A percentile compares a stretch with the other conserved stretches of the same genome.
These are phyloP conservation scores for Epsilonema sp. DNA, from an alignment of 2,888 invertebrate genomes.

Conservation along the genomic window DNA sequence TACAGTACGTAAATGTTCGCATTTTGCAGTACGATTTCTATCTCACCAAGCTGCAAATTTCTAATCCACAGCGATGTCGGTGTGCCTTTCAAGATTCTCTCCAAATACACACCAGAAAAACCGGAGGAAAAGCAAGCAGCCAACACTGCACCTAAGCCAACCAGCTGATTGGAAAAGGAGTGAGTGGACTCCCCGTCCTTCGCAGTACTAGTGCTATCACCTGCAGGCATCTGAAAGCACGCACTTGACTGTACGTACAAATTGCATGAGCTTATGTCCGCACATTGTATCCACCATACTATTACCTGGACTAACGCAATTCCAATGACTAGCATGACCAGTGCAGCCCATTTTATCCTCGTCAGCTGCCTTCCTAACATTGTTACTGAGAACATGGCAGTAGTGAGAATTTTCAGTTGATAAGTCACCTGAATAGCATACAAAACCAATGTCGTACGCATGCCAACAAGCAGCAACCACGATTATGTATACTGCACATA, in stretches of 20 bases:
- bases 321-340: slow-evolving; percentile 56
- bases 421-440: slow-evolving; percentile 58
- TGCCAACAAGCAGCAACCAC: too few species aligned
- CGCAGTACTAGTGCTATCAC: slow-evolving; percentile 2
- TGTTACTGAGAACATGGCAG: slow-evolving; percentile 78
- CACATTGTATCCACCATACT: too few species aligned
- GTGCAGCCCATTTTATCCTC: slow-evolving; percentile 63
- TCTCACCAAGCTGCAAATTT: slow-evolving; percentile 36
- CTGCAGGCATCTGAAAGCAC: slow-evolving; percentile 12
- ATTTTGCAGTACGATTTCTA: too few species aligned
- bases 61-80: slow-evolving; percentile 35
- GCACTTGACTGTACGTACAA: not conserved
- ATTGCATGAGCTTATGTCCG: too few species aligned
- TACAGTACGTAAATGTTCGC: too few species aligned
- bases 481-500: too few species aligned
- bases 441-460: not conserved
- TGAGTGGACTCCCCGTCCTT: not conserved
- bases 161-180: slow-evolving; percentile 14
- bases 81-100: slow-evolving; percentile 36
- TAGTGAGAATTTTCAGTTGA: slow-evolving; percentile 85
- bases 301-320: slow-evolving; percentile 34
- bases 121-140: slow-evolving; percentile 37
- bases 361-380: slow-evolving; percentile 56
- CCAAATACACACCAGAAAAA: slow-evolving; percentile 40
- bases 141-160: slow-evolving; percentile 35